phyloP scores from a whole-genome alignment of 1,140 invertebrate species.

The Charaxes varanes region DNA sequence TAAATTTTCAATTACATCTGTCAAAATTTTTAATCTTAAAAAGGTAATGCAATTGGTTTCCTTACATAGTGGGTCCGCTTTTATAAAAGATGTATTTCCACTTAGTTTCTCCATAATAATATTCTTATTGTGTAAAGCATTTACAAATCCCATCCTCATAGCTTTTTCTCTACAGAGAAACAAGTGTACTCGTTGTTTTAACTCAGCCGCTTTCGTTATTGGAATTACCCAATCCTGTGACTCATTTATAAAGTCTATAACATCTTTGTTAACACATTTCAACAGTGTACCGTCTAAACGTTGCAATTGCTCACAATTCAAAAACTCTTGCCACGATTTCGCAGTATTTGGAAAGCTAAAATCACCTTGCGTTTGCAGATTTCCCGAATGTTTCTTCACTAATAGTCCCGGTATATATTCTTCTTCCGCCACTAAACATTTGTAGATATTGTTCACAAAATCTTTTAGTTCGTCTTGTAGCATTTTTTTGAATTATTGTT shows the following conservation, averaged over 20 bases:
- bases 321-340: slow-evolving; percentile 68
- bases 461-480: slow-evolving; percentile 31
- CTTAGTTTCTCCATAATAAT: slow-evolving; percentile 28
- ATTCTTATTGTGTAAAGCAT: slow-evolving; percentile 31
- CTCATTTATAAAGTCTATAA: slow-evolving; percentile 30
- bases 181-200: slow-evolving; percentile 42
- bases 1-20: slow-evolving; percentile 50
- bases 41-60: slow-evolving; percentile 38
- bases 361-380: slow-evolving; percentile 66
- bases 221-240: slow-evolving; percentile 46
- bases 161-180: slow-evolving; percentile 40
- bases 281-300: slow-evolving; percentile 28
- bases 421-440: slow-evolving; percentile 30
- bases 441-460: slow-evolving; percentile 33
- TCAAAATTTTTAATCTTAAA: slow-evolving; percentile 48
- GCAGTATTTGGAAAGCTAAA: slow-evolving; percentile 68
- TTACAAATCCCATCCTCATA: slow-evolving; percentile 34
- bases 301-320: slow-evolving; percentile 20
- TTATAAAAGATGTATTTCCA: slow-evolving; percentile 16
- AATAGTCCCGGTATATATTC: slow-evolving; percentile 28
- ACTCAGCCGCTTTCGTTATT: slow-evolving; percentile 31
- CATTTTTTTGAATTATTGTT: slow-evolving; percentile 31
- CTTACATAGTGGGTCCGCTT: slow-evolving; percentile 32
- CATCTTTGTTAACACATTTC: slow-evolving; percentile 36
- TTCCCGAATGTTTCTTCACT: slow-evolving; percentile 70